phyloP scores from a whole-genome alignment of 2,113 vertebrate species.

The Atrichornis clamosus region DNA sequence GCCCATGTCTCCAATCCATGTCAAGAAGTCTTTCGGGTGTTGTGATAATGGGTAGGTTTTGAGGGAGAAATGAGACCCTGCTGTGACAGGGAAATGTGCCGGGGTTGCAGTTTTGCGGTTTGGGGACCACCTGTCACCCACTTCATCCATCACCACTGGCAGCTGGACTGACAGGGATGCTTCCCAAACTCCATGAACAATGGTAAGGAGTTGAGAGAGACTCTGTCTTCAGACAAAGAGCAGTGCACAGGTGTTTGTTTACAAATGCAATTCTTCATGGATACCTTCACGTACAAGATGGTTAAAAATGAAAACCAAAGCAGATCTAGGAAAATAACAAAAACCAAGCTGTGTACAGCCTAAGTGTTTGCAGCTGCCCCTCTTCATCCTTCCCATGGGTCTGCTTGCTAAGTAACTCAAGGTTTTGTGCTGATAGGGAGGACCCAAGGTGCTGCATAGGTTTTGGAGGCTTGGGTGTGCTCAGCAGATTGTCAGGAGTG shows the following conservation, averaged over 20 bases:
- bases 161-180: neutral
- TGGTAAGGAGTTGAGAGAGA: neutral
- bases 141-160: neutral
- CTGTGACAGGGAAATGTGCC: neutral
- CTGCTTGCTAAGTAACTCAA: neutral
- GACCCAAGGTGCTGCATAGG: neutral
- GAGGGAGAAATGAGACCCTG: neutral
- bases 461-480: fast-evolving
- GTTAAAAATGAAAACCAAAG: neutral
- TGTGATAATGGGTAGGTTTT: neutral
- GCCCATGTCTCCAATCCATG: neutral
- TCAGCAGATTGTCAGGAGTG: neutral
- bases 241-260: neutral
- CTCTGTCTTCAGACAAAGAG: neutral
- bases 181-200: neutral
- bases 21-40: neutral
- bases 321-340: neutral
- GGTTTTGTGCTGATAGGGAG: neutral
- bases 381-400: neutral
- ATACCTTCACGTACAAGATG: neutral
- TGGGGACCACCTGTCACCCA: neutral
- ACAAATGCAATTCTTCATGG: neutral
- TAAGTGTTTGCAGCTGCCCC: neutral
- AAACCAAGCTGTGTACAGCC: neutral
- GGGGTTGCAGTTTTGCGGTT: neutral